phyloP scores from a whole-genome alignment of 2,113 vertebrate genomes.

The Gallinago media region DNA sequence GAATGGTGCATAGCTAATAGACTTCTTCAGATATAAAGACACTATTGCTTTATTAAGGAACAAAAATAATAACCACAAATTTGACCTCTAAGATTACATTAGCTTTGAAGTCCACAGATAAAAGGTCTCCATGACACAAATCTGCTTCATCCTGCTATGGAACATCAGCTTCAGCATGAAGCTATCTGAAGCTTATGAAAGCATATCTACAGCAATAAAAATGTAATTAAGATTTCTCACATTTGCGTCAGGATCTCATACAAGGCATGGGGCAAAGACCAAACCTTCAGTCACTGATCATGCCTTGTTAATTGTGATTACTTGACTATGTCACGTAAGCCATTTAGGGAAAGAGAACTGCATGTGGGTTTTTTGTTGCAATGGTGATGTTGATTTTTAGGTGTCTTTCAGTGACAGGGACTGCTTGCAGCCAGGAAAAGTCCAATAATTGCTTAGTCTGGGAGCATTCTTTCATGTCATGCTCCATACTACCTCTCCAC shows the following conservation, averaged over 20 bases:
- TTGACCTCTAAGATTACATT: neutral
- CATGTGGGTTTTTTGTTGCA: neutral
- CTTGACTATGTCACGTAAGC: neutral
- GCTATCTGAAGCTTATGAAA: neutral
- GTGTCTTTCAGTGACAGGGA: neutral
- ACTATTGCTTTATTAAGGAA: neutral
- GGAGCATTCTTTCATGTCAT: neutral
- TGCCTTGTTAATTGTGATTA: neutral
- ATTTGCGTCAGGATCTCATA: rapidly evolving
- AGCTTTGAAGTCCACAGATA: neutral
- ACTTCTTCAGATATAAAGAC: neutral
- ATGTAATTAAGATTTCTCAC: neutral
- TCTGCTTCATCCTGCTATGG: neutral
- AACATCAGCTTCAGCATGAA: neutral
- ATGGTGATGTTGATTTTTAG: neutral
- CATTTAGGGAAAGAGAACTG: neutral
- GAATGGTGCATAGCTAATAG: neutral
- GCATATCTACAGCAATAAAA: neutral
- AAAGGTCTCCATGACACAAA: neutral
- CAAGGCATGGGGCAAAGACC: neutral
- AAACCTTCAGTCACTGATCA: neutral
- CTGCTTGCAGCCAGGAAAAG: neutral
- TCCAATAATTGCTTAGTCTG: neutral
- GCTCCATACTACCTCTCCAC: neutral
- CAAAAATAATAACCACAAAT: neutral